A percentile compares a stretch with the other conserved stretches of the same genome.
Evolutionary conservation across 2,797 vertebrate genomes (phyloP).

Genomic region (Propithecus perrieri): DNA sequence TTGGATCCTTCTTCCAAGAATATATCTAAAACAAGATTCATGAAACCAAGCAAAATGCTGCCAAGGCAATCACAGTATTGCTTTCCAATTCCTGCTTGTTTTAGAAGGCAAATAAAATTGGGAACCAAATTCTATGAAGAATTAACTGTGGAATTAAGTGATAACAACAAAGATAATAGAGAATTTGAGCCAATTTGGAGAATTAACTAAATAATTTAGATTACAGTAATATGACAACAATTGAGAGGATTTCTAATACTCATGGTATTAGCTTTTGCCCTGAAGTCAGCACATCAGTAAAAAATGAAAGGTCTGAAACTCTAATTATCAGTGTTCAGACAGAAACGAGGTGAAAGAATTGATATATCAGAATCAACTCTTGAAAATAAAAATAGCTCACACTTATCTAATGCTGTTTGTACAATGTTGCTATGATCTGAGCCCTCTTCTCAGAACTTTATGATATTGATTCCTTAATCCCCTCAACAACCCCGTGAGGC

Average conservation of each 20-base stretch:
- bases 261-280: neutral
- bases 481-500: accelerated
- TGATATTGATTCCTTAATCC: neutral
- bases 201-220: slow-evolving; percentile 62
- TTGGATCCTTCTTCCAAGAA: slow-evolving; percentile 47
- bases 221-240: neutral
- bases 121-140: slow-evolving; percentile 51
- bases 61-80: slow-evolving; percentile 41
- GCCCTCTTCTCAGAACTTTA: neutral
- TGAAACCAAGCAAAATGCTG: slow-evolving; percentile 13
- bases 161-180: slow-evolving; percentile 53
- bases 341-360: neutral
- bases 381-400: neutral
- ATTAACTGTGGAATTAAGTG: slow-evolving; percentile 64
- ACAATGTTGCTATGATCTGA: neutral
- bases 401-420: neutral
- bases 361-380: neutral
- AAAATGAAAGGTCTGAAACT: neutral
- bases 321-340: neutral
- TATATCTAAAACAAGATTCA: slow-evolving; percentile 53
- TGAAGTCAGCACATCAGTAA: neutral
- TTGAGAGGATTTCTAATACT: slow-evolving; percentile 31
- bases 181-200: slow-evolving; percentile 59
- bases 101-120: slow-evolving; percentile 42
- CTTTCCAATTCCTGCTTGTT: slow-evolving; percentile 38